These are phyloP conservation scores for Oenanthe oenanthe DNA, from an alignment of 2,113 vertebrate species.

Conservation along the genomic window DNA sequence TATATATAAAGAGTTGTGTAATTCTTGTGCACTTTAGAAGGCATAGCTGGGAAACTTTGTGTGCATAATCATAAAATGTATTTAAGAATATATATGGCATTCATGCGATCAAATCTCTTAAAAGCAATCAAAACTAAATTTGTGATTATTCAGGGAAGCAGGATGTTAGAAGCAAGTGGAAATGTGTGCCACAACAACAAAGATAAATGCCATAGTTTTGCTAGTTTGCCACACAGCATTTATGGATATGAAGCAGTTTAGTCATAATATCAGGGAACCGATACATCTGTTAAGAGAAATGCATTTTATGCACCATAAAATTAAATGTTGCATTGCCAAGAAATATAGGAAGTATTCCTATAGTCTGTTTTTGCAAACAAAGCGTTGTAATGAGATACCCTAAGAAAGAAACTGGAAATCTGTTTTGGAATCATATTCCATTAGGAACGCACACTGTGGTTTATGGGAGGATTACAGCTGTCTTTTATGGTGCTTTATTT, in stretches of 20 bases:
- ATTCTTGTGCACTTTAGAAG: neutral
- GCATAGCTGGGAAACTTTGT: neutral
- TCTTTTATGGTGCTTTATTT: neutral
- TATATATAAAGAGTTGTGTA: neutral
- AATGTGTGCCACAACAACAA: constrained; percentile 34
- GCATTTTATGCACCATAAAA: constrained; percentile 72
- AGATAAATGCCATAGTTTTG: constrained; percentile 16
- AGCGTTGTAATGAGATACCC: constrained; percentile 53
- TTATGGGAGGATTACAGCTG: constrained; percentile 42
- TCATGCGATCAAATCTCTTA: neutral
- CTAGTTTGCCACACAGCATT: constrained; percentile 18
- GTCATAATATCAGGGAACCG: constrained; percentile 59
- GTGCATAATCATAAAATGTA: neutral
- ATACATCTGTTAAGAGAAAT: constrained; percentile 76
- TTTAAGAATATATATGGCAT: neutral
- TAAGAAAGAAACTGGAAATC: constrained; percentile 27
- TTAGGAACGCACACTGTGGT: neutral
- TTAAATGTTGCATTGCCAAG: constrained; percentile 74
- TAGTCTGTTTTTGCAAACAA: constrained; percentile 69
- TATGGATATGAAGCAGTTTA: constrained; percentile 69
- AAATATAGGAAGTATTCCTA: constrained; percentile 57
- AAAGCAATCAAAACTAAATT: neutral
- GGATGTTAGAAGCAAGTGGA: constrained; percentile 41
- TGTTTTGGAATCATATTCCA: constrained; percentile 32
- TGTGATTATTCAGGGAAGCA: neutral